These are phyloP conservation scores for human (Homo sapiens) DNA, from an alignment of 2,113 vertebrate genomes.

Conservation along the genomic window DNA sequence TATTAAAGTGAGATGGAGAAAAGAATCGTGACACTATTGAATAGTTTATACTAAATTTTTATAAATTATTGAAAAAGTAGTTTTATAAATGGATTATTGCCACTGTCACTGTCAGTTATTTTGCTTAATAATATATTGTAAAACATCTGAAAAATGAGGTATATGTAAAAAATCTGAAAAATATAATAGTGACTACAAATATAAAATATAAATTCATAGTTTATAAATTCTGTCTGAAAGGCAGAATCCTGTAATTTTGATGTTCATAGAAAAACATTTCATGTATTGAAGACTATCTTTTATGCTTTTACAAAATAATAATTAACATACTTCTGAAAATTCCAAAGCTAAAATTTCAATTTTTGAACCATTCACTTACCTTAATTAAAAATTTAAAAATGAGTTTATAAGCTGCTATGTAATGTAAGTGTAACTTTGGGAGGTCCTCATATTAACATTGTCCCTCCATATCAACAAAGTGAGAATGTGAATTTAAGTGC, in stretches of 20 bases:
- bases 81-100: background rate
- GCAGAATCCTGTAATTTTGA: background rate
- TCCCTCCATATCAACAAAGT: background rate
- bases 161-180: background rate
- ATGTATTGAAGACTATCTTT: background rate
- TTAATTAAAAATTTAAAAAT: background rate
- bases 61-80: background rate
- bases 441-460: background rate
- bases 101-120: background rate
- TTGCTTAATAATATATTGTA: background rate
- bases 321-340: background rate
- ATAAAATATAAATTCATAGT: background rate
- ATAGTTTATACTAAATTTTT: background rate
- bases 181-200: background rate
- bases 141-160: background rate
- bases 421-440: background rate
- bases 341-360: background rate
- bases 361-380: background rate
- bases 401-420: background rate
- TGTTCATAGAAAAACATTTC: background rate
- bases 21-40: background rate
- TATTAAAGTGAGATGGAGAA: background rate
- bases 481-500: background rate
- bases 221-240: background rate
- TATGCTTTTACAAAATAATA: background rate